phyloP scores from a whole-genome alignment of 2,888 invertebrate species.

The Globia sparganii region DNA sequence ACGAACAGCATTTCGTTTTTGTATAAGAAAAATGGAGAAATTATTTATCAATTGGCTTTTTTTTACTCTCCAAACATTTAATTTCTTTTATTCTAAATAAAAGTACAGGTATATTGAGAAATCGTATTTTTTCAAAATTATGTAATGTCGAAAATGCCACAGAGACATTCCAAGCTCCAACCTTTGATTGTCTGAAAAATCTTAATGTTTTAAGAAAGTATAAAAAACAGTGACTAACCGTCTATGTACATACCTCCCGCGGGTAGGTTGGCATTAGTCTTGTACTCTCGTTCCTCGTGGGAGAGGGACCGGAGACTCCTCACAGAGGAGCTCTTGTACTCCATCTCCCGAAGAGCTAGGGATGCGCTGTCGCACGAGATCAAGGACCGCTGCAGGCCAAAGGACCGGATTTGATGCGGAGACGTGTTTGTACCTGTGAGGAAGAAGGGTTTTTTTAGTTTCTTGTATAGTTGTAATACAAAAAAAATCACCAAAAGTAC shows the following conservation, averaged over 20 bases:
- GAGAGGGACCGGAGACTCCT: slow-evolving; percentile 91
- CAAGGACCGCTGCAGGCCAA: slow-evolving; percentile 93
- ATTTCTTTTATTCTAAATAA: neutral
- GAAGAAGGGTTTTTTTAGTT: slow-evolving; percentile 6
- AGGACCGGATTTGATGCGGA: slow-evolving; percentile 93
- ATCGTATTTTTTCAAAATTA: neutral
- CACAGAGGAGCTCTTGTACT: slow-evolving; percentile 90
- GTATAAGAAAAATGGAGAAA: no score
- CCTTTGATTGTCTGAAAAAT: neutral
- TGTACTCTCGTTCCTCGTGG: slow-evolving; percentile 91
- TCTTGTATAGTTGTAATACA: neutral
- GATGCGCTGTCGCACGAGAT: slow-evolving; percentile 89
- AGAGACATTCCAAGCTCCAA: neutral
- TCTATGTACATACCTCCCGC: slow-evolving; percentile 81
- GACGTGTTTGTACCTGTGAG: slow-evolving; percentile 89
- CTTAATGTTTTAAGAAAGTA: neutral
- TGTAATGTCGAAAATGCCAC: neutral
- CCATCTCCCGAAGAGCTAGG: slow-evolving; percentile 86
- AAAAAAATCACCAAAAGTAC: neutral
- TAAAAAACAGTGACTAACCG: slow-evolving; percentile 45
- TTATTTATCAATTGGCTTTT: no score
- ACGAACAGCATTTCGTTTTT: no score
- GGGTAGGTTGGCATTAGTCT: slow-evolving; percentile 90
- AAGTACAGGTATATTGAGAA: neutral
- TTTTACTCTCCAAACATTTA: neutral